Conservation (phyloP, 1,140 invertebrate species). For the Lamellibrachia luymesi region DNA sequence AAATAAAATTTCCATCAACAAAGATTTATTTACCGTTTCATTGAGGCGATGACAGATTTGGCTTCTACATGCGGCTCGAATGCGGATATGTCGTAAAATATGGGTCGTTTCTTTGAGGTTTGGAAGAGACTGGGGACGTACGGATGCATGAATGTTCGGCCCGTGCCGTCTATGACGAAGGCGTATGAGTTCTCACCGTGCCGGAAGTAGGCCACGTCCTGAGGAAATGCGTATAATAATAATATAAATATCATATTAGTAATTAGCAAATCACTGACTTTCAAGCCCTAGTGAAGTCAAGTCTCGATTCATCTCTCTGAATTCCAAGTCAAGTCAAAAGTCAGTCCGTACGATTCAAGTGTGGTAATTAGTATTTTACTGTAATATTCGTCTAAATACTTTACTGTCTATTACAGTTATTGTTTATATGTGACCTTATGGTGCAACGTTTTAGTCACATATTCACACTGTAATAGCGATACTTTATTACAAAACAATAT, state of each 20-base stretch:
- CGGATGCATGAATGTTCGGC: constrained; percentile 10
- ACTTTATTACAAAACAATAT: no score
- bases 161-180: constrained; percentile 12
- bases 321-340: no score
- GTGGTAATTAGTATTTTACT: no score
- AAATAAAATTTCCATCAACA: no score
- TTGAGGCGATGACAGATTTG: not conserved
- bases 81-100: not conserved
- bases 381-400: no score
- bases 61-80: not conserved
- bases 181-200: constrained; percentile 12
- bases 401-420: no score
- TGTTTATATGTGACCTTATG: no score
- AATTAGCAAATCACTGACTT: not conserved
- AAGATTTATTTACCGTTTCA: not conserved
- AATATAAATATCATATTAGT: not conserved
- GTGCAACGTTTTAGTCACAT: no score
- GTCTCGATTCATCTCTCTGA: no score
- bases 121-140: not conserved
- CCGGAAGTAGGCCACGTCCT: not conserved
- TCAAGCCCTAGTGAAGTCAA: no score
- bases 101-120: not conserved
- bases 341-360: no score
- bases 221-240: not conserved
- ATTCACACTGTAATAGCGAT: no score